A percentile compares a stretch with the other conserved stretches of the same genome.
Evolutionary conservation across 2,888 invertebrate species (phyloP).

Genomic region (Nipponacmea schrenckii): DNA sequence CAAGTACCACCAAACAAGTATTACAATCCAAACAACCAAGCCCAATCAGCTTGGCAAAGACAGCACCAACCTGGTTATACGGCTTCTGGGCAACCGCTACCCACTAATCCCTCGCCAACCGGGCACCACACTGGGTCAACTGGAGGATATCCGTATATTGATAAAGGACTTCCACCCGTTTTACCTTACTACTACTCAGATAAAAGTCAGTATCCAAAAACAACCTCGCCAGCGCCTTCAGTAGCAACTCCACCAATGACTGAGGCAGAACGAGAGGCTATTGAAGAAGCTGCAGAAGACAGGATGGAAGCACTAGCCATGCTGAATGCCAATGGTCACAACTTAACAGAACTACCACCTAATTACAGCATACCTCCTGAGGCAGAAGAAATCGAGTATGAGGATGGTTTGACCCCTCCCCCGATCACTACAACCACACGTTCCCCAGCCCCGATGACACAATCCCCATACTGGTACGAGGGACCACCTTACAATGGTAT

Average conservation of each 20-base stretch:
- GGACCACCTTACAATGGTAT: background rate
- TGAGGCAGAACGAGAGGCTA: background rate
- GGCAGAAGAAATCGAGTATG: background rate
- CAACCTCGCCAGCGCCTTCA: background rate
- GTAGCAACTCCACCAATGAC: background rate
- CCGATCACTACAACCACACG: background rate
- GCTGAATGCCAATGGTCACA: background rate
- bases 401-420: background rate
- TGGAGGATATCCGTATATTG: too few species aligned
- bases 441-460: background rate
- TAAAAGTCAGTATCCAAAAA: background rate
- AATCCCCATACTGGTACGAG: background rate
- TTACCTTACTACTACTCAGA: too few species aligned
- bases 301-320: background rate
- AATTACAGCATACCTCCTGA: background rate
- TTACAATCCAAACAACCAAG: too few species aligned
- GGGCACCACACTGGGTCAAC: too few species aligned
- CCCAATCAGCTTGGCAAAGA: too few species aligned
- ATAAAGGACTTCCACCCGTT: too few species aligned
- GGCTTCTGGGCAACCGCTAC: too few species aligned
- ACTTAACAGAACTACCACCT: background rate
- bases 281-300: background rate
- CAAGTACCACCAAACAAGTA: background rate
- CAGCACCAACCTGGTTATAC: too few species aligned
- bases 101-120: too few species aligned